phyloP scores from a whole-genome alignment of 2,113 vertebrate species.

The Oncorhynchus mykiss region DNA sequence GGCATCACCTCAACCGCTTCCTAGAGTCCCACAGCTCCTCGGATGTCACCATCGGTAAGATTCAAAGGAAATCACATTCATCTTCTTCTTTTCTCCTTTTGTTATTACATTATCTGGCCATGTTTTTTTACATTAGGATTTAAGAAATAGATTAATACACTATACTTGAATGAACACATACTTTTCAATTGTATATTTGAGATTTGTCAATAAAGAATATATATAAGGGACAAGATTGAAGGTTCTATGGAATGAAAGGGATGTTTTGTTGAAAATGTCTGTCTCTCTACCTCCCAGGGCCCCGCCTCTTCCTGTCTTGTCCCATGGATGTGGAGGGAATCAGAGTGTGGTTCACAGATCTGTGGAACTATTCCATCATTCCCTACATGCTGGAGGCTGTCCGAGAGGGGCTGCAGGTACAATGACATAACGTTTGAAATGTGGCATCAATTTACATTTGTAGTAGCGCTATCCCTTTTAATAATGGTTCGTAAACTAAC shows the following conservation, averaged over 20 bases:
- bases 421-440: not conserved
- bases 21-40: conserved; percentile 87
- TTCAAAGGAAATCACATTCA: not conserved
- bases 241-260: too few relatives aligned
- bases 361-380: conserved; percentile 89
- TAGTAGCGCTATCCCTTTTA: too few relatives aligned
- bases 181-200: too few relatives aligned
- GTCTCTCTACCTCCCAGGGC: conserved; percentile 68
- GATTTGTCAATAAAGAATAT: too few relatives aligned
- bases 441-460: not conserved
- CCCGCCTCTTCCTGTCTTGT: conserved; percentile 85
- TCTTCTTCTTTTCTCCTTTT: not conserved
- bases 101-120: not conserved
- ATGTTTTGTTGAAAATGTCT: not conserved
- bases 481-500: too few relatives aligned
- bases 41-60: conserved; percentile 88
- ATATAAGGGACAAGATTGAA: too few relatives aligned
- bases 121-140: too few relatives aligned
- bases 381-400: conserved; percentile 88
- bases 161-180: too few relatives aligned
- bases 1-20: conserved; percentile 88
- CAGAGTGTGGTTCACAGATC: conserved; percentile 88
- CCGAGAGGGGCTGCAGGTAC: conserved; percentile 88
- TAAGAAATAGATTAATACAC: too few relatives aligned
- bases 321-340: conserved; percentile 87